Evolutionary conservation across 2,797 vertebrate genomes (phyloP).

Genomic region (Notoglanidium macrostoma): DNA sequence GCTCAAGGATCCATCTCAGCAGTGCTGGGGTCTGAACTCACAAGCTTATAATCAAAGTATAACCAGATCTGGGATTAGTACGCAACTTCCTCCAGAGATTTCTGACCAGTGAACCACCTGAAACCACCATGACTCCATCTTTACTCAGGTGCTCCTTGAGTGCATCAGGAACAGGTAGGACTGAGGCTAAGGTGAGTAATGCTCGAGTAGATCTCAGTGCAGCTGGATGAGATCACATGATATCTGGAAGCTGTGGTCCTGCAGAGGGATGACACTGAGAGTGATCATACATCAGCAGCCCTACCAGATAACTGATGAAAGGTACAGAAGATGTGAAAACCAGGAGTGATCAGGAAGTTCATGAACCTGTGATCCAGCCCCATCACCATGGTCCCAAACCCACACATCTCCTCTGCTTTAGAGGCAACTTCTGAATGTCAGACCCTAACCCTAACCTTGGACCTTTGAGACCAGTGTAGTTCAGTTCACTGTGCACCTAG

Average conservation of each 20-base stretch:
- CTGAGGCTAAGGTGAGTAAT: too few relatives aligned
- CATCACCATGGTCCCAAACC: background rate
- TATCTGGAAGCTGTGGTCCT: background rate
- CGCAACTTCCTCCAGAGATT: background rate
- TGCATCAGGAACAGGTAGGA: background rate
- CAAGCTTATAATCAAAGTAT: too few relatives aligned
- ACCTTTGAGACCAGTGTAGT: background rate
- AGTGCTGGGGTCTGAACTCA: background rate
- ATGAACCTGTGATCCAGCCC: background rate
- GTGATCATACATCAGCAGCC: background rate
- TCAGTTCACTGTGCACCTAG: background rate
- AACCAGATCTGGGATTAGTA: background rate
- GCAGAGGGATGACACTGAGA: background rate
- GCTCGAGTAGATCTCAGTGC: background rate
- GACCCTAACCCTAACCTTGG: too few relatives aligned
- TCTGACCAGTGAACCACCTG: background rate
- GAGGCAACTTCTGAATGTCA: background rate
- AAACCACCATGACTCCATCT: background rate
- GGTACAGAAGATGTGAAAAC: background rate
- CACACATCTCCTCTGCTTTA: background rate
- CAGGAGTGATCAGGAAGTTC: background rate
- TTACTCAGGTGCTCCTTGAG: background rate
- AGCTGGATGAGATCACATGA: background rate
- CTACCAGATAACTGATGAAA: background rate
- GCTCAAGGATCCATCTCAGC: background rate